A percentile compares a stretch with the other conserved stretches of the same genome.
phyloP scores from a whole-genome alignment of 1,140 invertebrate genomes.

The Frieseomelitta varia region DNA sequence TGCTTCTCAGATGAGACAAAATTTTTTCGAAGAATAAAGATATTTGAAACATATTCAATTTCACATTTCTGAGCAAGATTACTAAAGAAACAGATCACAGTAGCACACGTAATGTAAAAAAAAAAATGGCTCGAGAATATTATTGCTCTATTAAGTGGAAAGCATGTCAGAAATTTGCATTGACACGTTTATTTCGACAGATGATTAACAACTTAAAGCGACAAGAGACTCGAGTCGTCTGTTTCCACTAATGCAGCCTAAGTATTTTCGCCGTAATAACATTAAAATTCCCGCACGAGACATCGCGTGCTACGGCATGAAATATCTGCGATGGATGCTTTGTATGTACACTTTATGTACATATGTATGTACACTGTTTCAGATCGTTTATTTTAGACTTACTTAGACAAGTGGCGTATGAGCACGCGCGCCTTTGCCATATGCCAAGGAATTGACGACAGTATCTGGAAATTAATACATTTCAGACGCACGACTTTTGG shows the following conservation, averaged over 20 bases:
- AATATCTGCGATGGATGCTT: not conserved
- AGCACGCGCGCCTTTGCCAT: not conserved
- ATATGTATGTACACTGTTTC: not conserved
- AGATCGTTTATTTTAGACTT: not conserved
- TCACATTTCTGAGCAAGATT: not conserved
- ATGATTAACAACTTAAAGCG: not conserved
- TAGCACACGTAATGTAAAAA: too few relatives aligned
- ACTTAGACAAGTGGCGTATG: not conserved
- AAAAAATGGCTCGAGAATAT: not conserved
- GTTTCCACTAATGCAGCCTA: not conserved
- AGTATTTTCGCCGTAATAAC: not conserved
- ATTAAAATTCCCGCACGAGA: constrained; percentile 2
- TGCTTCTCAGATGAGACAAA: too few relatives aligned
- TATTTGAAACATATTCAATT: not conserved
- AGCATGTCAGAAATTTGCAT: not conserved
- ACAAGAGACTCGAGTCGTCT: not conserved
- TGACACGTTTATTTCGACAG: not conserved
- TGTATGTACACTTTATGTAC: not conserved
- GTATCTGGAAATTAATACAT: not conserved
- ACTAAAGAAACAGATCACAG: too few relatives aligned
- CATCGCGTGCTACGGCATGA: constrained; percentile 6
- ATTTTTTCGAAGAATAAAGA: not conserved
- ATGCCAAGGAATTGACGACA: not conserved
- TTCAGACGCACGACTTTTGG: not conserved
- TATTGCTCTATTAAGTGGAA: not conserved